Evolutionary conservation across 2,113 vertebrate genomes (phyloP), one percentile per base, ranked within the genome.

Genomic region (Myiozetetes cayanensis): DNA sequence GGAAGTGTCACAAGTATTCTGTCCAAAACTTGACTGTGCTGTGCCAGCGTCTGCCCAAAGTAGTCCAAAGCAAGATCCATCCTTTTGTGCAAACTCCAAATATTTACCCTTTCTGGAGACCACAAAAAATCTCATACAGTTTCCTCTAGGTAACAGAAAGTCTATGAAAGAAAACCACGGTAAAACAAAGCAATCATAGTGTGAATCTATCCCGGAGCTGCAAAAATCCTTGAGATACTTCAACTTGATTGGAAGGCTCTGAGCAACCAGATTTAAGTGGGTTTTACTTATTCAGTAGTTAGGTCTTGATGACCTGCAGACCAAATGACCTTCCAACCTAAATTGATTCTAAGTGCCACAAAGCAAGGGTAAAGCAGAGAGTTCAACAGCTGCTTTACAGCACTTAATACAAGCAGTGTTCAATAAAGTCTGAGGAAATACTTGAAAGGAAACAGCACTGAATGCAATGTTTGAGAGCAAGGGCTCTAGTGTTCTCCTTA

Each of bases 361-460:
- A 68, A 68, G 52, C 18, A 79, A 88, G 49, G 46, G 35, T 61
- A 71, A 91, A 55, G 30, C 22, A 86, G 46, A 53, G 30, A 75
- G 56, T 83, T 90, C 74, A 88, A 73, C 15, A 73, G n/a, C 23
- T 65, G 47, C 47, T 78, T 65, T 59, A 56, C 31, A 87, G 23
- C 44, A 56, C 49, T 91, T 85, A 76, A 73, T 77, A 76, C 9
- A 86, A 92, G 76, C 24, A 68, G 37, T 22, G 31, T 68, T 79
- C 11, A 75, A 52, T 21, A 52, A 91, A 85, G 37, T 28, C 61
- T 65, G n/a, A 79, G 62, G 90, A 87, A 95, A 85, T 28, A 41
- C 24, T 79, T 61, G 15, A 59, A 59, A 70, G 53, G 72, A 79
- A 92, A 93, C 7, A 73, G 67, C 15, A 67, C 1, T 68, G 30